Evolutionary conservation across 2,888 invertebrate species (phyloP).

Genomic region (Hirtodrosophila trivittata): DNA sequence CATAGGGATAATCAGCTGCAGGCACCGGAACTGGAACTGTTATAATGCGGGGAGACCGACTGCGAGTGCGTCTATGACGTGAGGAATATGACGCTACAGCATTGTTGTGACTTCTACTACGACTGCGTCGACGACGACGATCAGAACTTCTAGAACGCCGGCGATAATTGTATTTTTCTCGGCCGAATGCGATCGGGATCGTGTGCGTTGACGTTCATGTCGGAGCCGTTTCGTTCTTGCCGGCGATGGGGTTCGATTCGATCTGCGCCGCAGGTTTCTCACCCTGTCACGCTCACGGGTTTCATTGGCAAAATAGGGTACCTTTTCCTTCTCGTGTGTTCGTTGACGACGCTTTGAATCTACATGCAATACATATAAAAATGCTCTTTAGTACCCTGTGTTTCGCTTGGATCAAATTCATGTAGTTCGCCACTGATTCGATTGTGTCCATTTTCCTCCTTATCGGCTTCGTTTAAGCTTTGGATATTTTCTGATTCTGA

Average conservation of each 20-base stretch:
- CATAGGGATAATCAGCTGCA: conserved; percentile 37
- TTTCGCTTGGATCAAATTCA: not conserved
- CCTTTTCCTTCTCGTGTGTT: conserved; percentile 25
- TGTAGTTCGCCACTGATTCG: not conserved
- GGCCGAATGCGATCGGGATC: conserved; percentile 37
- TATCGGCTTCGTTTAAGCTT: not conserved
- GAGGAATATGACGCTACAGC: not conserved
- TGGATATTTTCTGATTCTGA: not conserved
- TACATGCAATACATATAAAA: conserved; percentile 30
- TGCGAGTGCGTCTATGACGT: conserved; percentile 30
- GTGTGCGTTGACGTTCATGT: conserved; percentile 17
- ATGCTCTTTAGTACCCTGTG: conserved; percentile 9
- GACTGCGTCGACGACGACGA: conserved; percentile 14
- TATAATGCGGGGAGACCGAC: conserved; percentile 60
- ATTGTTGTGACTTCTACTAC: conserved; percentile 11
- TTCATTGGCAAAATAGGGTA: conserved; percentile 61
- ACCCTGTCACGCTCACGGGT: conserved; percentile 54
- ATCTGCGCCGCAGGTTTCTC: conserved; percentile 32
- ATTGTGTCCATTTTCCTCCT: conserved; percentile 6
- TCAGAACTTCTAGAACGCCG: conserved; percentile 31
- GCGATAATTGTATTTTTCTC: conserved; percentile 13
- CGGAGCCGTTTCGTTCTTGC: not conserved
- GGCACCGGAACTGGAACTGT: conserved; percentile 67
- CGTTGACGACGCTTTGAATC: conserved; percentile 27
- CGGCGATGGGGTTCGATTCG: conserved; percentile 16